Evolutionary conservation across 2,888 invertebrate species (phyloP).

Genomic region (Diarsia brunnea): DNA sequence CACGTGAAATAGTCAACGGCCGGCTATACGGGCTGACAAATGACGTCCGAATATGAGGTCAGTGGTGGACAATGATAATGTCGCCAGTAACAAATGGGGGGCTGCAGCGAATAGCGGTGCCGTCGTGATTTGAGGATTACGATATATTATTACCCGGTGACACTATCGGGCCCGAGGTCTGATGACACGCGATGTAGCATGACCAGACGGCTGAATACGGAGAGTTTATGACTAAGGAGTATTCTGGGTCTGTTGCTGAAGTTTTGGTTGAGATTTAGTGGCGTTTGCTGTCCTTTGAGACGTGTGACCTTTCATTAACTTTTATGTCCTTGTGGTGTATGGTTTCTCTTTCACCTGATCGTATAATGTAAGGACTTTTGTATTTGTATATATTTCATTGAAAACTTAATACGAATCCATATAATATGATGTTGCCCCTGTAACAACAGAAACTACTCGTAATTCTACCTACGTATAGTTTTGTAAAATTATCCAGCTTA

Average conservation of each 20-base stretch:
- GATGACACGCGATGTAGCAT: constrained; percentile 70
- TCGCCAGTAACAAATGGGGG: constrained; percentile 85
- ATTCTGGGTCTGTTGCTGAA: constrained; percentile 20
- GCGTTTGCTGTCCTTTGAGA: constrained; percentile 1
- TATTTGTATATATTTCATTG: background rate
- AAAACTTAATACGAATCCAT: background rate
- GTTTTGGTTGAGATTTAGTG: constrained; percentile 14
- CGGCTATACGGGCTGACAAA: constrained; percentile 81
- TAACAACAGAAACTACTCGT: background rate
- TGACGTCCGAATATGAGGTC: constrained; percentile 86
- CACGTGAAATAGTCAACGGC: constrained; percentile 74
- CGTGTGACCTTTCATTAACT: background rate
- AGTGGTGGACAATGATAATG: constrained; percentile 87
- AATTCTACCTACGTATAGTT: background rate
- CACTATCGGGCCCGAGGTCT: constrained; percentile 72
- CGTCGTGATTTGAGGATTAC: constrained; percentile 81
- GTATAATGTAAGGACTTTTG: background rate
- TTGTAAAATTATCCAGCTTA: background rate
- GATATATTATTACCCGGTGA: constrained; percentile 80
- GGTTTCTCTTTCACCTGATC: background rate
- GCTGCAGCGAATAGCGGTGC: constrained; percentile 80
- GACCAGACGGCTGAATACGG: constrained; percentile 47
- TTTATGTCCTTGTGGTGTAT: background rate
- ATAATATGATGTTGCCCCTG: background rate
- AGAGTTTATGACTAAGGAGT: constrained; percentile 55